Conservation (phyloP, 2,113 vertebrate species). For the Channa argus region DNA sequence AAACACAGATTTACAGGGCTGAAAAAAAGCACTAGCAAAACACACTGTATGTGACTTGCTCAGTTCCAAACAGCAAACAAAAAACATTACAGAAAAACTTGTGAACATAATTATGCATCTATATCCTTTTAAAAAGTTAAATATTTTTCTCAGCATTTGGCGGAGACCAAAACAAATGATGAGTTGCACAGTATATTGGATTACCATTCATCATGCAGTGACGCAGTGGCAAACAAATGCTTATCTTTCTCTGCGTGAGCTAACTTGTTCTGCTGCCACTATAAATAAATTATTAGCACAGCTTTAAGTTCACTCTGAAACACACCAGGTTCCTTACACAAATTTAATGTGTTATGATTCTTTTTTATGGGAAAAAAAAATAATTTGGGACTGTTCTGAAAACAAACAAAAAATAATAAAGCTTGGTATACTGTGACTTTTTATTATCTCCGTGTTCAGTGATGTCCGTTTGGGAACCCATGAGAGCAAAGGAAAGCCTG, state of each 20-base stretch:
- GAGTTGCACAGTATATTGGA: too few species aligned
- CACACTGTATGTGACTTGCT: not conserved
- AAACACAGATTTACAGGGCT: not conserved
- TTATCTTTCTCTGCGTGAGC: not conserved
- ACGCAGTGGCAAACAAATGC: not conserved
- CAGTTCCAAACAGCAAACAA: not conserved
- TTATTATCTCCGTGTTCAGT: slow-evolving; percentile 25
- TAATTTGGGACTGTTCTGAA: not conserved
- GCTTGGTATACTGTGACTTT: not conserved
- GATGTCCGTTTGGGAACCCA: slow-evolving; percentile 36
- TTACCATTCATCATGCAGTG: not conserved
- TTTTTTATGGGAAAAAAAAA: too few species aligned
- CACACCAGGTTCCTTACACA: not conserved
- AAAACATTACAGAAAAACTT: not conserved
- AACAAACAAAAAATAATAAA: not conserved
- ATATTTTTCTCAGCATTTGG: not conserved
- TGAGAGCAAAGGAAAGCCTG: slow-evolving; percentile 48
- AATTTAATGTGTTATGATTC: too few species aligned
- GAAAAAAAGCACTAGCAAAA: not conserved
- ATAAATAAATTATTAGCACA: not conserved
- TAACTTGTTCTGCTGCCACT: not conserved
- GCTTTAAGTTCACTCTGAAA: not conserved
- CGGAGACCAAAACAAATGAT: not conserved
- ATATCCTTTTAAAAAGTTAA: not conserved
- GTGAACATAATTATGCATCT: not conserved